Percentiles rank a stretch among this genome's conserved stretches.
These are phyloP conservation scores for Macropus fuliginosus DNA, from an alignment of 2,797 vertebrate species.

Conservation along the genomic window DNA sequence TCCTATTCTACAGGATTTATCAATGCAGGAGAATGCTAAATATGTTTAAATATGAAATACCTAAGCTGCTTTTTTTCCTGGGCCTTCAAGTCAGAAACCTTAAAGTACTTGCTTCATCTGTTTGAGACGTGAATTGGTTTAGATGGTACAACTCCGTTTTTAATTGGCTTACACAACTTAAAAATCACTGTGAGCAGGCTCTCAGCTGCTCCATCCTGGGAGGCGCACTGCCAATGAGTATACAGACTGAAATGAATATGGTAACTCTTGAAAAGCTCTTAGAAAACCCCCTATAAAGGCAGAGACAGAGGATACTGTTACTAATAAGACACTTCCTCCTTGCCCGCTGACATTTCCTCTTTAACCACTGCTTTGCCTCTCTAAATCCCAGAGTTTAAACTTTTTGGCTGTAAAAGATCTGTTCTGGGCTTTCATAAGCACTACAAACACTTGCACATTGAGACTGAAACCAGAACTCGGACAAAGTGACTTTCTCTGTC, in stretches of 20 bases:
- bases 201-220: not conserved
- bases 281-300: not conserved
- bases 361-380: not conserved
- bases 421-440: slow-evolving; percentile 39
- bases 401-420: not conserved
- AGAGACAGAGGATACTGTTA: not conserved
- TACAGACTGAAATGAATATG: not conserved
- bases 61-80: not conserved
- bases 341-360: slow-evolving; percentile 29
- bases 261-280: not conserved
- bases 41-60: not conserved
- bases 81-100: not conserved
- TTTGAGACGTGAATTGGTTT: not conserved
- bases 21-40: not conserved
- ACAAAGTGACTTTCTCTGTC: not conserved
- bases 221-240: slow-evolving; percentile 1
- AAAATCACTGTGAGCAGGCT: not conserved
- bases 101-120: not conserved
- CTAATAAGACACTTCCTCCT: not conserved
- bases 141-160: not conserved
- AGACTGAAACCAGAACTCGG: slow-evolving; percentile 2
- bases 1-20: not conserved
- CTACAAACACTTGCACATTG: slow-evolving; percentile 50
- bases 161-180: not conserved
- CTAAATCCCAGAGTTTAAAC: not conserved